Evolutionary conservation across 1,140 invertebrate genomes (phyloP).

Genomic region (Dufourea novaeangliae): DNA sequence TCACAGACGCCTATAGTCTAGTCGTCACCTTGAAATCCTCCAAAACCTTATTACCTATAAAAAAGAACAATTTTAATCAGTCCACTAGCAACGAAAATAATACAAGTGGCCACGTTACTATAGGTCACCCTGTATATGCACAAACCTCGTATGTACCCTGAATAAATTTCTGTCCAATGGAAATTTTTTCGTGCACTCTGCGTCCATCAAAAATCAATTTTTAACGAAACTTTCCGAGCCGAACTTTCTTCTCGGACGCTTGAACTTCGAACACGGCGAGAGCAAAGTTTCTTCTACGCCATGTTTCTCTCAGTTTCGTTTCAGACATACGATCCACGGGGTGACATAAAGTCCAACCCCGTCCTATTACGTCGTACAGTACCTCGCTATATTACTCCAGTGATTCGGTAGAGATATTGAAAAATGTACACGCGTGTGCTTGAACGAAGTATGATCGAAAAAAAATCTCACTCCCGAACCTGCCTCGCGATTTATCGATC

Average conservation of each 20-base stretch:
- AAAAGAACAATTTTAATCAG: too few species aligned
- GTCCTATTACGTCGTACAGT: not conserved
- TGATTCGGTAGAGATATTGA: slow-evolving; percentile 49
- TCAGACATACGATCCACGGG: not conserved
- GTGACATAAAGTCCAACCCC: slow-evolving; percentile 11
- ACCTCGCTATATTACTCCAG: slow-evolving; percentile 8
- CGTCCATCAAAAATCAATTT: slow-evolving; percentile 22
- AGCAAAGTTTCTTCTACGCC: slow-evolving; percentile 6
- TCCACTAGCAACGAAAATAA: too few species aligned
- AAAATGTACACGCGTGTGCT: slow-evolving; percentile 42
- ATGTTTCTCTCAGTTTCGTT: slow-evolving; percentile 15
- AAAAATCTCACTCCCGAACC: not conserved
- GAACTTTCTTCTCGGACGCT: not conserved
- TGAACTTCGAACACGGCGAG: not conserved
- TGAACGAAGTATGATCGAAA: slow-evolving; percentile 17
- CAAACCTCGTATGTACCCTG: too few species aligned
- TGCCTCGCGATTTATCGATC: slow-evolving; percentile 46
- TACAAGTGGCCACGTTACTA: too few species aligned
- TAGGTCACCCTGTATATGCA: too few species aligned
- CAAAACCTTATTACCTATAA: too few species aligned
- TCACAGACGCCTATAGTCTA: too few species aligned
- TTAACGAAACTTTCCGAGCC: not conserved
- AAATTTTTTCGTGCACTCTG: not conserved
- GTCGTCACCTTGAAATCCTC: too few species aligned
- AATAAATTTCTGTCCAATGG: not conserved